Percentiles rank a stretch among this genome's conserved stretches.
Conservation (phyloP, 2,888 invertebrate genomes). For the Agrochola lychnidis region DNA sequence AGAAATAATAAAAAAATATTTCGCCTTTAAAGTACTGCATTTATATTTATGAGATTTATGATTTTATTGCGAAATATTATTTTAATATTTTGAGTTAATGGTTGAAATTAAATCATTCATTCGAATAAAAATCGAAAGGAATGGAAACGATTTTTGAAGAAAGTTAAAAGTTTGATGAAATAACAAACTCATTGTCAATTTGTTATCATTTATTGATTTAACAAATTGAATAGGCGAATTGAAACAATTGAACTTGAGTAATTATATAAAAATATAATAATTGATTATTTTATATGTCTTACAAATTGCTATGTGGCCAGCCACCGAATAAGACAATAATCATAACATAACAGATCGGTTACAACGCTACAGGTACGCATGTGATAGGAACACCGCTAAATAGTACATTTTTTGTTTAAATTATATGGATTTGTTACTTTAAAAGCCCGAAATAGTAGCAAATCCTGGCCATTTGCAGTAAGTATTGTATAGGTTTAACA, state of each 20-base stretch:
- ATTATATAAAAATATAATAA: constrained; percentile 86
- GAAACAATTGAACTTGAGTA: constrained; percentile 82
- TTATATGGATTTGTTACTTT: constrained; percentile 8
- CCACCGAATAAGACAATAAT: constrained; percentile 82
- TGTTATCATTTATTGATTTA: constrained; percentile 89
- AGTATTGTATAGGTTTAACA: background rate
- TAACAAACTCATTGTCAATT: constrained; percentile 79
- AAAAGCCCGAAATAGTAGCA: constrained; percentile 12
- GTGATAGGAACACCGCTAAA: constrained; percentile 18
- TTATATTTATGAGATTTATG: background rate
- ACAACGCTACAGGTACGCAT: constrained; percentile 65
- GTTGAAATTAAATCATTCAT: background rate
- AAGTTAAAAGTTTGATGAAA: constrained; percentile 45
- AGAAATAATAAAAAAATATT: background rate
- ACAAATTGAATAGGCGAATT: constrained; percentile 88
- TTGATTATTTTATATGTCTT: constrained; percentile 77
- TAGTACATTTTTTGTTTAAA: constrained; percentile 8
- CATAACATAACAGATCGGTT: constrained; percentile 66
- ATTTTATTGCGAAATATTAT: background rate
- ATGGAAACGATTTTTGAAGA: background rate
- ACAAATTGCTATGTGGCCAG: constrained; percentile 87
- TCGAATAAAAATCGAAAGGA: background rate
- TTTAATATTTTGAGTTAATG: background rate
- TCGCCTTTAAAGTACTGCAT: background rate
- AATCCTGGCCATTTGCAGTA: background rate